phyloP scores from a whole-genome alignment of 2,113 vertebrate species.

The Astatoreochromis straeleni region DNA sequence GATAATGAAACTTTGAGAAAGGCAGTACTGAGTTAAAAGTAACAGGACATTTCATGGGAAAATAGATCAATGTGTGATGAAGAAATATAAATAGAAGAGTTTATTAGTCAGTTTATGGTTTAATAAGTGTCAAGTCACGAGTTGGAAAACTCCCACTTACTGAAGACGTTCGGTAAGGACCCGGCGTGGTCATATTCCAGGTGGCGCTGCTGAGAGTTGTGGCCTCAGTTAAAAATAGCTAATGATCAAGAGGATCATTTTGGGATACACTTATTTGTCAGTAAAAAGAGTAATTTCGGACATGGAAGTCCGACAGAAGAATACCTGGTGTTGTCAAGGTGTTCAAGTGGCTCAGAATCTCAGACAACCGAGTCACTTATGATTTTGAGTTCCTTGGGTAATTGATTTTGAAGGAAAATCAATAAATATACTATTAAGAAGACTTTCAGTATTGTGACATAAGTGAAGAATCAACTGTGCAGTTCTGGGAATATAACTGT shows the following conservation, averaged over 20 bases:
- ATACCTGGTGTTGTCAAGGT: too few relatives aligned
- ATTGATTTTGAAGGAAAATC: background rate
- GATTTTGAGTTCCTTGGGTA: background rate
- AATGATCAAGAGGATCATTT: background rate
- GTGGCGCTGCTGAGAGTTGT: background rate
- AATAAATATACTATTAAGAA: background rate
- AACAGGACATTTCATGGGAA: background rate
- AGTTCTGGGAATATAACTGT: background rate
- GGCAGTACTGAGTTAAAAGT: background rate
- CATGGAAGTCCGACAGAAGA: background rate
- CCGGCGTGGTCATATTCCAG: background rate
- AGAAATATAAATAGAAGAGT: too few relatives aligned
- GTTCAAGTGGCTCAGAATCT: too few relatives aligned
- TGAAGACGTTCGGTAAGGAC: accelerated
- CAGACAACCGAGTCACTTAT: too few relatives aligned
- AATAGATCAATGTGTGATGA: background rate
- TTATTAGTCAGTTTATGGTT: background rate
- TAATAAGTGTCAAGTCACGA: accelerated
- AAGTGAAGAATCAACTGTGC: background rate
- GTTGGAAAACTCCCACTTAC: background rate
- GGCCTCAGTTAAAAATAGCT: background rate
- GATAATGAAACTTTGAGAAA: too few relatives aligned
- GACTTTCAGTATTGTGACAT: background rate
- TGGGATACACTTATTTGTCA: background rate
- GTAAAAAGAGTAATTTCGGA: background rate